Evolutionary conservation across 2,888 invertebrate species (phyloP).

Genomic region (Chromoteleia sp.): DNA sequence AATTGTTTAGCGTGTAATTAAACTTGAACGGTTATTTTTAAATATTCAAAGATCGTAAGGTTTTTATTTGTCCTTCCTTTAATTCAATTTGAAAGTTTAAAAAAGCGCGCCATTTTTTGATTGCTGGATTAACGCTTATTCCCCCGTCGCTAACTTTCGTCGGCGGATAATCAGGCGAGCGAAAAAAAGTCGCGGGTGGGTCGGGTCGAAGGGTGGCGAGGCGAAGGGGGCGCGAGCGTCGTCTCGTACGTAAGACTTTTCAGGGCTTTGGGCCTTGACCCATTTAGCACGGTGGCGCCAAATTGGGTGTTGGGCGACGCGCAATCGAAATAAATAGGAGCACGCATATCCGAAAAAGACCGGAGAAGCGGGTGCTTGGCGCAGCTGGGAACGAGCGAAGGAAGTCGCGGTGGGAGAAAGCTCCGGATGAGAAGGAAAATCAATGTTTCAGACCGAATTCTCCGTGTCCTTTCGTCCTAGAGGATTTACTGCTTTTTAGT

Average conservation of each 20-base stretch:
- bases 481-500: background rate
- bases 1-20: too few relatives aligned
- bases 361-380: constrained; percentile 55
- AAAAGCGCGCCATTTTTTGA: background rate
- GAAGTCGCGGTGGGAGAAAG: constrained; percentile 60
- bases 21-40: too few relatives aligned
- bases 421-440: constrained; percentile 77
- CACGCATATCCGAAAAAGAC: constrained; percentile 66
- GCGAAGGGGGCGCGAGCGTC: constrained; percentile 1
- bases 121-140: too few relatives aligned
- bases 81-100: too few relatives aligned
- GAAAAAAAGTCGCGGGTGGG: background rate
- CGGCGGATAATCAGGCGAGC: too few relatives aligned
- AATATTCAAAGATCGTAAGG: too few relatives aligned
- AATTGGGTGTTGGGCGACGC: constrained; percentile 78
- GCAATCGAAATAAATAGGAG: constrained; percentile 72
- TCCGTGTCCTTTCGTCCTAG: constrained; percentile 41
- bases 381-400: constrained; percentile 60
- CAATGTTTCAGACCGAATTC: constrained; percentile 76
- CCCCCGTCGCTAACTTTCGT: too few relatives aligned
- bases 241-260: constrained; percentile 38
- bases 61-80: too few relatives aligned
- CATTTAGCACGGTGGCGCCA: constrained; percentile 81
- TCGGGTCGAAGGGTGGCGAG: background rate
- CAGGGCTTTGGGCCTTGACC: constrained; percentile 80